Percentiles rank a stretch among this genome's conserved stretches.
Evolutionary conservation across 2,113 vertebrate species (phyloP).

Genomic region (Urocynchramus pylzowi): DNA sequence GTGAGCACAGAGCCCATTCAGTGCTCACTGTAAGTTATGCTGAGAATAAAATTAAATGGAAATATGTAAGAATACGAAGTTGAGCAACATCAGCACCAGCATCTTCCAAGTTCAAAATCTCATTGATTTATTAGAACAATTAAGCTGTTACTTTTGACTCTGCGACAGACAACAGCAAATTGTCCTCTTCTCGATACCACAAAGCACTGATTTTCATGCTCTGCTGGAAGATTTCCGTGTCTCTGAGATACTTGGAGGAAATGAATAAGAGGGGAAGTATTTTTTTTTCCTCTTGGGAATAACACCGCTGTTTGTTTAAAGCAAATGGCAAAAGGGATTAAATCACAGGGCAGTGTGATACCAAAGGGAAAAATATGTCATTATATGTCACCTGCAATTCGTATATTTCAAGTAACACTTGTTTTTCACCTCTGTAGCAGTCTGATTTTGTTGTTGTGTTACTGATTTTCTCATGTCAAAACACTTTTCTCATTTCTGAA

Average conservation of each 20-base stretch:
- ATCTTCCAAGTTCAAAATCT: background rate
- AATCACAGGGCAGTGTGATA: background rate
- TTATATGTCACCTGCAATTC: conserved; percentile 4
- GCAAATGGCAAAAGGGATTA: conserved; percentile 56
- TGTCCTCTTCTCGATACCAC: background rate
- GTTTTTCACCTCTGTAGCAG: background rate
- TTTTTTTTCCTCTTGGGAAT: conserved; percentile 14
- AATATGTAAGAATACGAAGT: background rate
- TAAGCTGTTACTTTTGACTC: background rate
- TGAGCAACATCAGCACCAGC: background rate
- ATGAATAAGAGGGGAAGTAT: conserved; percentile 23
- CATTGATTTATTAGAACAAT: background rate
- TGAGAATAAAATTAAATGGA: background rate
- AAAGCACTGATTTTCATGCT: background rate
- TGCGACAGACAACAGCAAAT: background rate
- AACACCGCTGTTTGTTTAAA: conserved; percentile 43
- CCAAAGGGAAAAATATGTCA: conserved; percentile 10
- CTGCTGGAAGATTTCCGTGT: background rate
- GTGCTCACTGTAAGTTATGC: background rate
- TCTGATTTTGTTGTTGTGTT: background rate
- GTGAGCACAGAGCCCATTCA: background rate
- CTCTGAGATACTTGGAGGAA: conserved; percentile 12
- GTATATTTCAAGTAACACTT: background rate
- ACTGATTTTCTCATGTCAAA: background rate
- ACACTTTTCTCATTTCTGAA: background rate